These are phyloP conservation scores for Protonemura montana DNA, from an alignment of 2,888 invertebrate species.

Conservation along the genomic window DNA sequence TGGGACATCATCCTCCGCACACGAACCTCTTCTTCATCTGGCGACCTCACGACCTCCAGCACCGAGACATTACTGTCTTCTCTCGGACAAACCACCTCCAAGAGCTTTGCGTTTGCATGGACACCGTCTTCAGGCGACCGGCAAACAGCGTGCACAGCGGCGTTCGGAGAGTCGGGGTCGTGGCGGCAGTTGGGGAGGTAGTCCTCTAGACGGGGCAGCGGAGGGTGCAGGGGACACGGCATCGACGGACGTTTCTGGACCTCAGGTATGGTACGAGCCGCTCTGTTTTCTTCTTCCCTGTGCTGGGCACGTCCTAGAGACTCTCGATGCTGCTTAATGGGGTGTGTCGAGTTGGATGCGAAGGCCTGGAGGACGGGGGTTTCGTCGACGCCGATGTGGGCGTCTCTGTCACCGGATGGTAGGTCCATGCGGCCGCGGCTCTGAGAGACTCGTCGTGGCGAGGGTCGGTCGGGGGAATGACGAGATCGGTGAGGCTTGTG, in stretches of 20 bases:
- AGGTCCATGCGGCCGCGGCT: neutral
- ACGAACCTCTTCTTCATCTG: neutral
- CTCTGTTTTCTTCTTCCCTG: too few species aligned
- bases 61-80: neutral
- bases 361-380: neutral
- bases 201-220: neutral
- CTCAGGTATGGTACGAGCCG: too few species aligned
- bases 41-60: neutral
- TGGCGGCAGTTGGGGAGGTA: too few species aligned
- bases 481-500: neutral
- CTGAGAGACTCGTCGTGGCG: neutral
- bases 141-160: neutral
- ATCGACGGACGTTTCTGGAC: neutral
- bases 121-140: neutral
- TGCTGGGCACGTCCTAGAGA: too few species aligned
- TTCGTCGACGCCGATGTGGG: neutral
- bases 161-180: neutral
- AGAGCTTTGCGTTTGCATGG: neutral
- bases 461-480: neutral
- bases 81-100: neutral
- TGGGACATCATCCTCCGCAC: neutral
- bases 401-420: neutral
- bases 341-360: neutral
- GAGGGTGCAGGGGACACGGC: neutral
- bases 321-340: too few species aligned